Conservation (phyloP, 2,797 vertebrate genomes). For the Mionectes olivaceus region DNA sequence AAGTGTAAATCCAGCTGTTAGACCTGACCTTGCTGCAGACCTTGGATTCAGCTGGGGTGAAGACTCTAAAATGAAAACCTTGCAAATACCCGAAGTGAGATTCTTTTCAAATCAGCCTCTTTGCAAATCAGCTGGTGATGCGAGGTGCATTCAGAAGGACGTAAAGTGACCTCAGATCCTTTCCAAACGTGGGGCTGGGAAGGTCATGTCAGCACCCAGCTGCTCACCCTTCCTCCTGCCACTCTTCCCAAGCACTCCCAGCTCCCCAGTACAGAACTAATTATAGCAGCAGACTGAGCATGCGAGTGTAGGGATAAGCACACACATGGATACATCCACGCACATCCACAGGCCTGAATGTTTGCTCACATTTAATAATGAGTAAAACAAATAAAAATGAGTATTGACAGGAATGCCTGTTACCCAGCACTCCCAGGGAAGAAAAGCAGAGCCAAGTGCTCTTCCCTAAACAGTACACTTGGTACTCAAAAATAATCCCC, state of each 20-base stretch:
- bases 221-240: constrained; percentile 10
- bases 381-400: constrained; percentile 59
- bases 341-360: background rate
- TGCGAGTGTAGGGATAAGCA: accelerated
- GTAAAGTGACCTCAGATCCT: background rate
- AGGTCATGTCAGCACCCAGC: background rate
- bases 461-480: background rate
- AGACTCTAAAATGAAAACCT: background rate
- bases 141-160: background rate
- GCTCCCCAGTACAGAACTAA: background rate
- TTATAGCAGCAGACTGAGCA: background rate
- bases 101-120: background rate
- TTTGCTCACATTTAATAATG: constrained; percentile 31
- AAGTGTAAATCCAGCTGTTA: background rate
- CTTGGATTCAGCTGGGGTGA: background rate
- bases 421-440: background rate
- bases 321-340: background rate
- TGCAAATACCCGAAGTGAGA: background rate
- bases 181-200: accelerated
- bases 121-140: background rate
- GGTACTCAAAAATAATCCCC: constrained; percentile 17
- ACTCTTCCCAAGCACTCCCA: constrained; percentile 29
- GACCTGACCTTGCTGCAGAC: background rate
- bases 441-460: constrained; percentile 41
- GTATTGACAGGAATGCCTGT: constrained; percentile 44